Evolutionary conservation across 2,113 vertebrate species (phyloP).

Genomic region (Beaufortia kweichowensis): DNA sequence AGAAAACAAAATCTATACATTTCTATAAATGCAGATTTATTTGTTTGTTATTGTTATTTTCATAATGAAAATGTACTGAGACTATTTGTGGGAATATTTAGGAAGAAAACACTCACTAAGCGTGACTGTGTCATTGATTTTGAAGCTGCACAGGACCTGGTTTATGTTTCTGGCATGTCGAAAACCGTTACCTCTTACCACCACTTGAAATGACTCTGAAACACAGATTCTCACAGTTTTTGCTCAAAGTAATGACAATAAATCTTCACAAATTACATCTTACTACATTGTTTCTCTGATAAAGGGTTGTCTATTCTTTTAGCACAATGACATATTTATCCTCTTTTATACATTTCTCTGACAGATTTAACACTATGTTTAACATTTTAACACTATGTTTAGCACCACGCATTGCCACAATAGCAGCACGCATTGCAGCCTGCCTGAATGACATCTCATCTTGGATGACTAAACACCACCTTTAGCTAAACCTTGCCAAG

Average conservation of each 20-base stretch:
- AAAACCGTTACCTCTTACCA: constrained; percentile 86
- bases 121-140: constrained; percentile 80
- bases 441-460: too few relatives aligned
- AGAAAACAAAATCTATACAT: not conserved
- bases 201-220: constrained; percentile 85
- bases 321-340: not conserved
- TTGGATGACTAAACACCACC: too few relatives aligned
- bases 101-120: constrained; percentile 78
- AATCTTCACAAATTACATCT: not conserved
- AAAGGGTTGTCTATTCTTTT: not conserved
- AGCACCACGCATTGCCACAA: too few relatives aligned
- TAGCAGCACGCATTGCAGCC: too few relatives aligned
- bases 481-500: too few relatives aligned
- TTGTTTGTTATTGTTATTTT: not conserved
- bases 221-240: constrained; percentile 25
- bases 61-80: not conserved
- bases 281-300: constrained; percentile 7
- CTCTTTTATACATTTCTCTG: constrained; percentile 15
- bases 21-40: not conserved
- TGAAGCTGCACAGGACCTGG: constrained; percentile 90
- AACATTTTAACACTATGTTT: too few relatives aligned
- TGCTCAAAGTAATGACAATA: not conserved
- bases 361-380: not conserved
- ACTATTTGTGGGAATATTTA: not conserved
- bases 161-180: constrained; percentile 79